A percentile compares a stretch with the other conserved stretches of the same genome.
phyloP scores from a whole-genome alignment of 2,888 invertebrate genomes.

The Eristalinus aeneus region DNA sequence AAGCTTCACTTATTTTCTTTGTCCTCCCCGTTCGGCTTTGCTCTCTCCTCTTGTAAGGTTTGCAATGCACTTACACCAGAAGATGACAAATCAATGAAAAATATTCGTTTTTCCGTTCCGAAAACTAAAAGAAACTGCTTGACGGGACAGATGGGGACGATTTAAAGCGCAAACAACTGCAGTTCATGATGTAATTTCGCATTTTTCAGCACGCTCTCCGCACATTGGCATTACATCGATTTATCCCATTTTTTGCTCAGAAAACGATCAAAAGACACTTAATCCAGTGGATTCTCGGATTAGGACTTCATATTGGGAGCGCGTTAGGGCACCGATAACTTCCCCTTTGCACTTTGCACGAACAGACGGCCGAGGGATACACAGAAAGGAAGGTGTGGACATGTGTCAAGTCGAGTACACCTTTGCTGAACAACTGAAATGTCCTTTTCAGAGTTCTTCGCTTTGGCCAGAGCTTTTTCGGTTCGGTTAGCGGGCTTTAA shows the following conservation, averaged over 20 bases:
- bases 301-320: neutral
- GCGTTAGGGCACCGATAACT: neutral
- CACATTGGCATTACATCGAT: constrained; percentile 6
- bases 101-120: neutral
- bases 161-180: neutral
- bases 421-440: constrained; percentile 50
- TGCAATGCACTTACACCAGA: neutral
- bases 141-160: neutral
- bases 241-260: neutral
- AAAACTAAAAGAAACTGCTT: too few relatives aligned
- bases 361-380: neutral
- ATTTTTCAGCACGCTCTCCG: too few relatives aligned
- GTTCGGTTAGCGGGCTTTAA: neutral
- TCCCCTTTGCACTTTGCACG: neutral
- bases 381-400: constrained; percentile 27
- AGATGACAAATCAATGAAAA: constrained; percentile 20
- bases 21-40: neutral
- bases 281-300: neutral
- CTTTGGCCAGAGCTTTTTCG: neutral
- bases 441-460: constrained; percentile 20
- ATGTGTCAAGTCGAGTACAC: constrained; percentile 50
- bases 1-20: neutral
- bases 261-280: neutral
- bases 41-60: constrained; percentile 10
- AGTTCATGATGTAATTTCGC: constrained; percentile 22